Base-by-base conservation (phyloP, 2,888 invertebrate species). In the Andrena camellia region DNA sequence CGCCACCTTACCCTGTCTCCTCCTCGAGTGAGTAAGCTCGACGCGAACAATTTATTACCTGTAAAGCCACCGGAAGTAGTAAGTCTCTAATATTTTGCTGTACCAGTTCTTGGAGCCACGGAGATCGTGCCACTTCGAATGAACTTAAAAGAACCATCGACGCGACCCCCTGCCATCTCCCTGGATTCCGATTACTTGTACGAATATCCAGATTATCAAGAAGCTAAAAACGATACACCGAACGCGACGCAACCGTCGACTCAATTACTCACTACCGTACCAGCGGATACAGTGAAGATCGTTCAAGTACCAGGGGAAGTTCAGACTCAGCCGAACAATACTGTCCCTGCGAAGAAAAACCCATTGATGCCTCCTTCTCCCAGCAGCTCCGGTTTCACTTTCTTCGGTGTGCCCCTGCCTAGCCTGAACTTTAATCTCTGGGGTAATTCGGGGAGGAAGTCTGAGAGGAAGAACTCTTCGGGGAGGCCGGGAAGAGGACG, bases 321-420 rank as follows among this genome's bases (percentile, higher is more conserved):
- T 42, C 66, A 63, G 23, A 23, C 5, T 0, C 42, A 70, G 10
- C 68, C 52, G 20, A 88, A 88, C 20, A 50, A 17, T 57, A 90
- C 87, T 10, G 73, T 59, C 66, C 85, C 85, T 2, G 60, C 71
- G 17, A 89, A 90, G 50, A 89, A 89, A 29, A 84, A 80, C 8
- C 79, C 92, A 8, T 73, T 91, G 33, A 86, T 93, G 71, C 93
- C 94, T 50, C 95, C 95, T 48, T 95, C 95, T 0, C 95, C 96
- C 0, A 95, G 95, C 71, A 95, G 94, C 35, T 96, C 96, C 82
- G 96, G 96, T 0, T 97, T 97, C 87, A 97, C 98, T 17, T 97
- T 98, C 91, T 98, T 98, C 90, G 98, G 98, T 0, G 96, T 98
- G 91, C 98, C 98, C 0, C 92, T 98, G 78, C 97, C 97, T 1